These are phyloP conservation scores for Bombus polaris DNA, from an alignment of 1,140 invertebrate species.

Conservation along the genomic window DNA sequence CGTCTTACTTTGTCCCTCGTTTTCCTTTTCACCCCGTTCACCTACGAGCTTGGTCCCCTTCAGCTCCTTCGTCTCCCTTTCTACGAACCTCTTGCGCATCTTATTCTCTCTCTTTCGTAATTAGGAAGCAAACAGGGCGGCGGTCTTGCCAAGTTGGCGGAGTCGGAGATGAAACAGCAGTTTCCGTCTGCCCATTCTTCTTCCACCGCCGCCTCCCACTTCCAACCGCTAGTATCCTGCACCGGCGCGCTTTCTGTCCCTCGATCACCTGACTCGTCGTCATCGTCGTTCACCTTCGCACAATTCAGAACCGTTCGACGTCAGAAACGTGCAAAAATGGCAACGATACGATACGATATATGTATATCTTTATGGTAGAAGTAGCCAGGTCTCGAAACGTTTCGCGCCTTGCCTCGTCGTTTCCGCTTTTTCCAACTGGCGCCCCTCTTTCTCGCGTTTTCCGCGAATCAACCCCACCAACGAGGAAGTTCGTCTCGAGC, in stretches of 20 bases:
- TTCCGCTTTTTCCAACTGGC: neutral
- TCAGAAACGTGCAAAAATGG: constrained; percentile 33
- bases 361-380: constrained; percentile 57
- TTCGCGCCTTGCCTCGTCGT: constrained; percentile 26
- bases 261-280: constrained; percentile 50
- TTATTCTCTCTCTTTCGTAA: constrained; percentile 71
- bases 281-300: neutral
- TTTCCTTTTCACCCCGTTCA: constrained; percentile 1
- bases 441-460: neutral
- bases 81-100: constrained; percentile 28
- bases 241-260: neutral
- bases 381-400: constrained; percentile 20
- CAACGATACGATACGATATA: constrained; percentile 49
- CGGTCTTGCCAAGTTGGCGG: constrained; percentile 75
- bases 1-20: constrained; percentile 15
- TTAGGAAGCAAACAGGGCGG: constrained; percentile 76
- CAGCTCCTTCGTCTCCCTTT: neutral
- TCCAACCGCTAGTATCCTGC: neutral
- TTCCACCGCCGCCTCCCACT: constrained; percentile 28
- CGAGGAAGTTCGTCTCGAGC: constrained; percentile 49
- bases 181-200: constrained; percentile 71
- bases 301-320: neutral
- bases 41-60: neutral
- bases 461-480: constrained; percentile 9
- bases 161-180: constrained; percentile 76